A percentile compares a stretch with the other conserved stretches of the same genome.
Evolutionary conservation across 2,113 vertebrate species (phyloP).

Genomic region (Erinaceus europaeus): DNA sequence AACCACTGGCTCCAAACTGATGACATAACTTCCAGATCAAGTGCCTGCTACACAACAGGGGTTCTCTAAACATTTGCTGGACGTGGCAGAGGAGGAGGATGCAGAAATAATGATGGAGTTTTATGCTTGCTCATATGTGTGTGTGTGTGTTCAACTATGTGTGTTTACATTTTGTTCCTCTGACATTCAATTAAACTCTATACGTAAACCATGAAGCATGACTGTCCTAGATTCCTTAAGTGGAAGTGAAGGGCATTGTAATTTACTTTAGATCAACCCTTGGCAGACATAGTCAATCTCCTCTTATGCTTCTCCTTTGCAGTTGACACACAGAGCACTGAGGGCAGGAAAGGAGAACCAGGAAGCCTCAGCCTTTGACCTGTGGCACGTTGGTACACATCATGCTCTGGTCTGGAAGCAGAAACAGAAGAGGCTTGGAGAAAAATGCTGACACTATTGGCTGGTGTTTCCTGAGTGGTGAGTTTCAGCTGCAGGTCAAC

Average conservation of each 20-base stretch:
- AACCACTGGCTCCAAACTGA: not conserved
- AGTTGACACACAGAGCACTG: not conserved
- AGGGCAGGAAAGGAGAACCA: fast-evolving
- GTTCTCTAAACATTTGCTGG: not conserved
- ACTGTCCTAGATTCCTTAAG: not conserved
- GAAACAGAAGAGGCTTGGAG: not conserved
- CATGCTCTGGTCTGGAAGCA: not conserved
- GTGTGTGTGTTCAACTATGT: no score
- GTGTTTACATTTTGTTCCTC: not conserved
- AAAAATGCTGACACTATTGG: not conserved
- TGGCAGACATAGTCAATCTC: not conserved
- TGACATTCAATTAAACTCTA: not conserved
- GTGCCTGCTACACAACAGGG: not conserved
- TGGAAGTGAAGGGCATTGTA: not conserved
- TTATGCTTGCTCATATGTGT: no score
- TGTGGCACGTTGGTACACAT: not conserved
- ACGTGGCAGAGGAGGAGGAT: not conserved
- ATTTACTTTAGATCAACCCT: not conserved
- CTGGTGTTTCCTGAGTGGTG: not conserved
- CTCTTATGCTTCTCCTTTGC: not conserved
- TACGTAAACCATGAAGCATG: not conserved
- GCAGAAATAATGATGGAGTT: no score
- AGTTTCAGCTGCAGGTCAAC: conserved; percentile 13
- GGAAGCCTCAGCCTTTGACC: not conserved
- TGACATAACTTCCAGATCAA: not conserved